Evolutionary conservation across 2,888 invertebrate species (phyloP), one percentile per base, ranked within the genome.

Genomic region (Mayetiola destructor): DNA sequence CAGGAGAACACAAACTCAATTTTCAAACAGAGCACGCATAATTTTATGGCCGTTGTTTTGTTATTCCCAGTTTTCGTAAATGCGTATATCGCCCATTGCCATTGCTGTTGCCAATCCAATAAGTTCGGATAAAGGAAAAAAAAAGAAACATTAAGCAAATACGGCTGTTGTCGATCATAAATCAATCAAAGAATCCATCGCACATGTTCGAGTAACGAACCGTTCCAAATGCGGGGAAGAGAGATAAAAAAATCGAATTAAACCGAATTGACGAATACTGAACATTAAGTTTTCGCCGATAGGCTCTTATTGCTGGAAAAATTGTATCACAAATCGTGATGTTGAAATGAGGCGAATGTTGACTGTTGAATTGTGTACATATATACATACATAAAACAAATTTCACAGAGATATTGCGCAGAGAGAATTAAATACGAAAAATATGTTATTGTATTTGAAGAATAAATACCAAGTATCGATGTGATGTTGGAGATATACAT

Each of bases 121-220:
- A n/a, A n/a, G n/a, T 27, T n/a, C 27, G 37, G n/a, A 14, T 37
- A 37, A 37, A 12, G 37, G 14, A 37, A 9, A 12, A 14, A 37
- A 37, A 37, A 48, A n/a, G 16, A 14, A 27, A 16, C 23, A 48
- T 27, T 48, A 48, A 27, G 16, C 27, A 27, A 27, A 48, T 27
- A 48, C 27, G 48, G 18, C 30, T 53, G 53, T 53, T 53, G 53
- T 53, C 53, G 29, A 53, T 53, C 53, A 53, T 53, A 53, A 53
- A 53, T 53, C 53, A 53, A 53, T 53, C 53, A 30, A 53, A 37
- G 10, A 27, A 27, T 48, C 48, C 16, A 48, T 48, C 27, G 48
- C 48, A 48, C 27, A 48, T 42, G 42, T 48, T 48, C 48, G 27
- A 48, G 27, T 27, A 27, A 27, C 27, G 29, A 27, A 27, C 48